Percentiles rank a stretch among this genome's conserved stretches.
Evolutionary conservation across 2,113 vertebrate species (phyloP).

Genomic region (Todiramphus saurophagus): DNA sequence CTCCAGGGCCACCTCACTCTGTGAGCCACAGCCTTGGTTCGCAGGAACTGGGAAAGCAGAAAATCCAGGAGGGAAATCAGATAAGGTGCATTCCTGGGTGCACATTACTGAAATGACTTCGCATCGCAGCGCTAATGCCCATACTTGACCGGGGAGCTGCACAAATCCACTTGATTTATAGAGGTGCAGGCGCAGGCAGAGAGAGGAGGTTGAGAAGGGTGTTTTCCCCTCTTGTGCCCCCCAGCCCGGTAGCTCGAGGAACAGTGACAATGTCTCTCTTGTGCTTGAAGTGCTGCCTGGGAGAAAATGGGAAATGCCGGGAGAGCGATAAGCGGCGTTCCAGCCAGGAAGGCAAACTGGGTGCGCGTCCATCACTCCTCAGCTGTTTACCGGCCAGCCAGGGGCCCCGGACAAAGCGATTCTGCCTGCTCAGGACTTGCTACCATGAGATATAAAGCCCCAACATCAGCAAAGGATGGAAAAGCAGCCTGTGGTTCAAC

Average conservation of each 20-base stretch:
- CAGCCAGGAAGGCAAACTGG: not conserved
- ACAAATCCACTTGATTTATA: slow-evolving; percentile 45
- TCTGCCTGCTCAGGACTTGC: not conserved
- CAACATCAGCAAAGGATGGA: fast-evolving
- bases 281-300: not conserved
- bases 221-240: not conserved
- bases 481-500: not conserved
- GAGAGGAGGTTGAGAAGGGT: not conserved
- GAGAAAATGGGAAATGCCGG: not conserved
- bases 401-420: fast-evolving
- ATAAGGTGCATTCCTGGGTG: slow-evolving; percentile 48
- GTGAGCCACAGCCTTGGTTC: not conserved
- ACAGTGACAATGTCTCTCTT: slow-evolving; percentile 9
- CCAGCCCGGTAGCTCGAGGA: not conserved
- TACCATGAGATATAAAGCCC: not conserved
- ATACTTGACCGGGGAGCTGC: slow-evolving; percentile 21
- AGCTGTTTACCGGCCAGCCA: not conserved
- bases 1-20: fast-evolving
- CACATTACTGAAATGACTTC: not conserved
- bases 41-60: not conserved
- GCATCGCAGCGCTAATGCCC: not conserved
- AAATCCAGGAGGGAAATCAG: slow-evolving; percentile 15
- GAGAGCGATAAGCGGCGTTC: not conserved
- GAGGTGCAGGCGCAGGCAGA: not conserved
- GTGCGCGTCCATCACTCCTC: not conserved